A percentile compares a stretch with the other conserved stretches of the same genome.
These are phyloP conservation scores for Chironomus tentans DNA, from an alignment of 2,888 invertebrate species.

Conservation along the genomic window DNA sequence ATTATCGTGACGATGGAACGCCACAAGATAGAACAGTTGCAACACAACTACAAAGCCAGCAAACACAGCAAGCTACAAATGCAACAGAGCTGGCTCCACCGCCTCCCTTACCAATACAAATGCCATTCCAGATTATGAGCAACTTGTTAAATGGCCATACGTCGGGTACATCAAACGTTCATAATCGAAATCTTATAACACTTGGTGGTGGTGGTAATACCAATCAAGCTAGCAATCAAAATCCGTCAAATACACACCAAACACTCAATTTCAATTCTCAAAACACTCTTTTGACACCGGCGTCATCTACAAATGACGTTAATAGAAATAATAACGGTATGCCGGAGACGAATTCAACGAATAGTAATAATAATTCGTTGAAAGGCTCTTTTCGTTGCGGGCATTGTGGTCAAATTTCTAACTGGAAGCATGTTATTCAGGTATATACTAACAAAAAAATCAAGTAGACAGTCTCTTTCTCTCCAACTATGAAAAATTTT, in stretches of 20 bases:
- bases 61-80: not conserved
- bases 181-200: slow-evolving; percentile 24
- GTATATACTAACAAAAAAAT: slow-evolving; percentile 47
- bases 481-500: no score
- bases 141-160: slow-evolving; percentile 20
- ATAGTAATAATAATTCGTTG: slow-evolving; percentile 31
- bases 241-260: slow-evolving; percentile 23
- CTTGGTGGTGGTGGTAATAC: slow-evolving; percentile 23
- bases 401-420: slow-evolving; percentile 71
- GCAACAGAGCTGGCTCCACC: slow-evolving; percentile 3
- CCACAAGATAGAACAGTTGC: slow-evolving; percentile 15
- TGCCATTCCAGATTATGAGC: slow-evolving; percentile 25
- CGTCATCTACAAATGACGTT: slow-evolving; percentile 12
- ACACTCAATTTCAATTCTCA: slow-evolving; percentile 25
- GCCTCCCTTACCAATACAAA: slow-evolving; percentile 17
- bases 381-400: slow-evolving; percentile 54
- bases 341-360: slow-evolving; percentile 24
- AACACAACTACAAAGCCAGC: not conserved
- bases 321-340: slow-evolving; percentile 25
- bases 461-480: not conserved
- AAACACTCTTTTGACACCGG: slow-evolving; percentile 16
- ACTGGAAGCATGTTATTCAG: slow-evolving; percentile 81
- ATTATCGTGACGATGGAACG: slow-evolving; percentile 44
- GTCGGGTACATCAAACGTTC: slow-evolving; percentile 20
- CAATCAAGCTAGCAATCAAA: slow-evolving; percentile 18